These are phyloP conservation scores for Pipra filicauda DNA, from an alignment of 2,113 vertebrate genomes.

Conservation along the genomic window DNA sequence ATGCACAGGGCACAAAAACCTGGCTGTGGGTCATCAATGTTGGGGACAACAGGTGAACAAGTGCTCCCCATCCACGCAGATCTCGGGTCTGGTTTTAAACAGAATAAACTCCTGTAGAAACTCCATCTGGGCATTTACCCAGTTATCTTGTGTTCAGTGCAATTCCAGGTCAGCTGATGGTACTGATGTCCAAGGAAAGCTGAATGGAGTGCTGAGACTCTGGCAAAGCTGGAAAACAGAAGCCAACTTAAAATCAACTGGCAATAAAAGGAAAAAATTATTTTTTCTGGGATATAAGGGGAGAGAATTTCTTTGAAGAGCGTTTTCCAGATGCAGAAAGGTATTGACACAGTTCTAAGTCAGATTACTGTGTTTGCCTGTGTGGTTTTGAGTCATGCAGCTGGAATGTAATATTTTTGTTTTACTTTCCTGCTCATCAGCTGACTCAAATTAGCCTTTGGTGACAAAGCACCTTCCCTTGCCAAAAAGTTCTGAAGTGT, in stretches of 20 bases:
- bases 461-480: not conserved
- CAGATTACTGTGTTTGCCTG: not conserved
- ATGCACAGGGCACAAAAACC: no score
- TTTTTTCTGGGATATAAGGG: not conserved
- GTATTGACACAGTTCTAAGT: not conserved
- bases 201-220: not conserved
- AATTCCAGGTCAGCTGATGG: not conserved
- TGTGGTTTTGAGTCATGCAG: not conserved
- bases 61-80: accelerated
- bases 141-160: not conserved
- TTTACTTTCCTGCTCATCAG: not conserved
- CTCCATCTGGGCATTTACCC: accelerated
- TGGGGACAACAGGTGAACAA: not conserved
- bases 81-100: accelerated
- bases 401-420: constrained; percentile 9
- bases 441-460: constrained; percentile 23
- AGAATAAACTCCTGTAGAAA: not conserved
- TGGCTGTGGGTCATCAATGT: accelerated
- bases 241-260: not conserved
- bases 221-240: not conserved
- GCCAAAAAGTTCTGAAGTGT: not conserved
- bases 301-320: not conserved
- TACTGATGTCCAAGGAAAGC: not conserved
- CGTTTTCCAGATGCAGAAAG: not conserved
- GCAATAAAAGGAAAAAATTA: not conserved